A percentile compares a stretch with the other conserved stretches of the same genome.
These are phyloP conservation scores for Chrysopilus asiliformis DNA, from an alignment of 2,888 invertebrate genomes.

Conservation along the genomic window DNA sequence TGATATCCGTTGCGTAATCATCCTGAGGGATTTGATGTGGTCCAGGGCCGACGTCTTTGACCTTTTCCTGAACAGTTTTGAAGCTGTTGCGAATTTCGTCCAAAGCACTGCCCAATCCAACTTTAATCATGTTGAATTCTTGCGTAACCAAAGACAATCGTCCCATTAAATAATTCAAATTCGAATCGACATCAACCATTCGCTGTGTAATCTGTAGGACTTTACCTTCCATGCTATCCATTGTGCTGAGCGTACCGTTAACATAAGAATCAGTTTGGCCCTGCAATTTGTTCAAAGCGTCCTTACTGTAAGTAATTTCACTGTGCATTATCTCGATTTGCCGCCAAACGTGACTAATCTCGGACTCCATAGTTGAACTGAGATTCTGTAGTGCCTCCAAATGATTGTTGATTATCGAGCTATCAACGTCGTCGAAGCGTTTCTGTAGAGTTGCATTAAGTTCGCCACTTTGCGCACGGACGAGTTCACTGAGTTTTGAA, in stretches of 20 bases:
- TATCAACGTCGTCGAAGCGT: slow-evolving; percentile 56
- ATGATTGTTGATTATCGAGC: slow-evolving; percentile 56
- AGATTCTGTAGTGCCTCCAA: slow-evolving; percentile 57
- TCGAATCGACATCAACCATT: slow-evolving; percentile 65
- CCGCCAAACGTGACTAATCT: slow-evolving; percentile 77
- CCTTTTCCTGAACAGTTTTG: slow-evolving; percentile 44
- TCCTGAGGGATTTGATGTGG: slow-evolving; percentile 44
- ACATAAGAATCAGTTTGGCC: slow-evolving; percentile 66
- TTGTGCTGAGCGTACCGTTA: slow-evolving; percentile 59
- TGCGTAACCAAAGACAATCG: slow-evolving; percentile 66
- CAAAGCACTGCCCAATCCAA: slow-evolving; percentile 56
- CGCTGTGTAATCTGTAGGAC: slow-evolving; percentile 62
- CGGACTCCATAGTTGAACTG: slow-evolving; percentile 61
- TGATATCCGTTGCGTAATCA: no score
- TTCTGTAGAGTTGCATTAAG: slow-evolving; percentile 52
- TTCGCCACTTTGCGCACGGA: slow-evolving; percentile 49
- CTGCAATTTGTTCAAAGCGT: slow-evolving; percentile 56
- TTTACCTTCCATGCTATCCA: slow-evolving; percentile 67
- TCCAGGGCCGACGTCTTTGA: slow-evolving; percentile 42
- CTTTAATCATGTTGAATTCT: slow-evolving; percentile 71
- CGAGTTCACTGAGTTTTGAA: slow-evolving; percentile 55
- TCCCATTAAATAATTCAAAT: slow-evolving; percentile 70
- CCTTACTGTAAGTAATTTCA: slow-evolving; percentile 63
- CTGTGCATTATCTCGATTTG: slow-evolving; percentile 82
- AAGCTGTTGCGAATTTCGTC: slow-evolving; percentile 56